A percentile compares a stretch with the other conserved stretches of the same genome.
Conservation (phyloP, 2,113 vertebrate species). For the Cynocephalus volans region DNA sequence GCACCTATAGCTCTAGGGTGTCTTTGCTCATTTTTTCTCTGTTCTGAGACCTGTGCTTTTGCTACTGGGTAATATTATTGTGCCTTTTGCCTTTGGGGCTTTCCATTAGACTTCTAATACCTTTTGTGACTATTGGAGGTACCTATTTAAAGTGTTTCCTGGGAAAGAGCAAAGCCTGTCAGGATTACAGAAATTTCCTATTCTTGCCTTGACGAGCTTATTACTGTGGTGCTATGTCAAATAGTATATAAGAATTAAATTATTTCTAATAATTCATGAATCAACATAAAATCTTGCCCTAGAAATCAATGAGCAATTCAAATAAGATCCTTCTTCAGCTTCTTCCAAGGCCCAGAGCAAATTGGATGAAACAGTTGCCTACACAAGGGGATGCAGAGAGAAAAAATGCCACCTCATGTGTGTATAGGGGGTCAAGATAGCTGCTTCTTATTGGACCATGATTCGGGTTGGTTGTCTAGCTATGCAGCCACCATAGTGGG, state of each 20-base stretch:
- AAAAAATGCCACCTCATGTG: not conserved
- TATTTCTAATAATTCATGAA: not conserved
- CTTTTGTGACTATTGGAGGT: not conserved
- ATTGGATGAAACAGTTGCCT: not conserved
- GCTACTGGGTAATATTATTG: not conserved
- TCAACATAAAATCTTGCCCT: not conserved
- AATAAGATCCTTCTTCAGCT: not conserved
- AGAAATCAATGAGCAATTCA: not conserved
- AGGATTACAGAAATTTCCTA: not conserved
- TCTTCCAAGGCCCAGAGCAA: not conserved
- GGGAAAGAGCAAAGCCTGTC: not conserved
- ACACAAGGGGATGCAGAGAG: fast-evolving
- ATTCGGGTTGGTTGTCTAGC: not conserved
- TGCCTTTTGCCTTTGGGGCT: not conserved
- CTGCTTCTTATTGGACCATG: not conserved
- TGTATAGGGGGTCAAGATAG: not conserved
- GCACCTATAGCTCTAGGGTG: not conserved
- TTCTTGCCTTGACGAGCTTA: not conserved
- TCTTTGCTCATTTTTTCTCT: not conserved
- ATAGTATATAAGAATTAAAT: not conserved
- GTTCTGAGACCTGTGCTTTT: not conserved
- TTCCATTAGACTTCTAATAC: not conserved
- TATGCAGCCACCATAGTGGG: not conserved
- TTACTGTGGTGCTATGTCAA: not conserved
- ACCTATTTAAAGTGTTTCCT: not conserved